phyloP scores from a whole-genome alignment of 1,140 invertebrate species.

The Drosophila prosaltans region DNA sequence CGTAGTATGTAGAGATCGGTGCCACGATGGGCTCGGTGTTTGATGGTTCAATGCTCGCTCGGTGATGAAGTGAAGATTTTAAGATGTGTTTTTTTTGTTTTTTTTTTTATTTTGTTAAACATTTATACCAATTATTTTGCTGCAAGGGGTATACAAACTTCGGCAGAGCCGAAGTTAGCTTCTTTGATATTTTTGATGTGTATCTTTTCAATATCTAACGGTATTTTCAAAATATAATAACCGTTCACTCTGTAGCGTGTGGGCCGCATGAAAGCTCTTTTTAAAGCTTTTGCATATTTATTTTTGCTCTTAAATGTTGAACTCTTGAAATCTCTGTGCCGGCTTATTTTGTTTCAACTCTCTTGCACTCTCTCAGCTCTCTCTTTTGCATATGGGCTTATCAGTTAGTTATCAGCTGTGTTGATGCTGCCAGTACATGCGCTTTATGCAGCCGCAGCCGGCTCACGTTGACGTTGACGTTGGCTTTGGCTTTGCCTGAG shows the following conservation, averaged over 20 bases:
- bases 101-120: no score
- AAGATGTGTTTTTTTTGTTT: no score
- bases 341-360: no score
- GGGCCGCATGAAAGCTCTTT: constrained; percentile 48
- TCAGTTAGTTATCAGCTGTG: constrained; percentile 78
- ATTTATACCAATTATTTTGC: no score
- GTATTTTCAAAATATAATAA: background rate
- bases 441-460: constrained; percentile 59
- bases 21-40: no score
- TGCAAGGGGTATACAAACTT: no score
- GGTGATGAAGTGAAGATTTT: no score
- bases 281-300: constrained; percentile 25
- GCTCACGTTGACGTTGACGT: constrained; percentile 28
- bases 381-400: constrained; percentile 44
- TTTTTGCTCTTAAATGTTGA: constrained; percentile 13
- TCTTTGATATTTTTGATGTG: no score
- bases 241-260: background rate
- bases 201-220: background rate
- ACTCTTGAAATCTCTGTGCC: background rate
- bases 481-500: constrained; percentile 11
- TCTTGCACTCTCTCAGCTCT: constrained; percentile 12
- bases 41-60: no score
- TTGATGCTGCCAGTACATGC: constrained; percentile 58
- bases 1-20: no score
- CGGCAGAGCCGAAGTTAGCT: no score